Base-by-base conservation (phyloP, 30 jellyfish, hydroid and myxozoan genomes). In the Rhopilema esculentum region DNA sequence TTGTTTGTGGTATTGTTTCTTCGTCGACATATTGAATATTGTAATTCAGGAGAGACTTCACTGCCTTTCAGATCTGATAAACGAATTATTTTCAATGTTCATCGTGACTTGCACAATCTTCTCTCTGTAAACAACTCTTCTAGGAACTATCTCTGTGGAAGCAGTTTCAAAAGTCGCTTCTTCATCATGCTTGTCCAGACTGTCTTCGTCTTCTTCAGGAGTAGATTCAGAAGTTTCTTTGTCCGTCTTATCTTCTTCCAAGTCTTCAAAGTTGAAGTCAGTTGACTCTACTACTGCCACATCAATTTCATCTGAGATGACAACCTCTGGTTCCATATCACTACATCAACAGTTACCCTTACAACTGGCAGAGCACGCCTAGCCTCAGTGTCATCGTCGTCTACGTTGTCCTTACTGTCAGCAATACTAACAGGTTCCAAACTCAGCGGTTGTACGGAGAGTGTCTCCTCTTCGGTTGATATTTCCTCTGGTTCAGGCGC, bases 271-370 rank as follows among this genome's bases (percentile, higher is more conserved):
- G 1, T 33, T 15, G 22, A 16, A 20, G 12, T 67, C 77, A 67
- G 33, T 24, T 23, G 77, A 67, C 33, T 67, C 83, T n/a, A 27
- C 83, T 72, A 33, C 66, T 16, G 83, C 83, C 66, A 16, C 83
- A 18, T 72, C 66, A 27, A 27, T 52, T 16, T 32, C 28, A 23
- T 72, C 83, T 1, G 25, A 8, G 4, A 72, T 24, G 1, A 27
- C 28, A 20, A 16, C 83, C 17, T 72, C 66, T 1, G 28, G 25
- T 12, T 40, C 57, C 57, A 40, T 40, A 12, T 40, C 57, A 12
- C 57, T 2, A 40, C 12, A 12, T n/a, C 57, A 40, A 40, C 9
- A 40, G 57, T 40, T 12, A 40, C 57, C 12, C 57, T 40, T n/a
- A 12, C 57, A 40, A 2, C 12, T 6, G 57, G n/a, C 6, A 40